Evolutionary conservation across 2,113 vertebrate species (phyloP), one percentile per base, ranked within the genome.

Genomic region (Eulacestoma nigropectus): DNA sequence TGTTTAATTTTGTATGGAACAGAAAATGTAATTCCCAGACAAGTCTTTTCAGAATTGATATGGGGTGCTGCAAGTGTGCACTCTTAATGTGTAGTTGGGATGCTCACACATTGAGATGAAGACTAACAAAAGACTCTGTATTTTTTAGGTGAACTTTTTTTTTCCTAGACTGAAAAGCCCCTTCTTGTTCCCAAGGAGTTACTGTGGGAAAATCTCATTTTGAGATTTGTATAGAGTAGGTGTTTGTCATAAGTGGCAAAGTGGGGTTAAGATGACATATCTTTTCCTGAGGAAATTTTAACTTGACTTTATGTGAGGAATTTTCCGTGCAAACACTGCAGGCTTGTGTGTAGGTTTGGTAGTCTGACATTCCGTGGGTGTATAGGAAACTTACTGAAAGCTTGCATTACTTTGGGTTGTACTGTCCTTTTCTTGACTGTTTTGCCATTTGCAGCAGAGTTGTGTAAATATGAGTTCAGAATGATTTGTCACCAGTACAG

Each of bases 261-360:
- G 62, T 59, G 35, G 26, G 75, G 87, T 95, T 97, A 84, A 88
- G 82, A 94, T 93, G 94, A 93, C 83, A 76, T 91, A 83, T 26
- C 79, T 96, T 90, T 96, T 96, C 95, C 96, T 96, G 89, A 92
- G 92, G 93, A 96, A 96, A 90, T 93, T 93, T 32, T 67, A 76
- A 76, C 67, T 77, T 63, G 72, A 76, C 62, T 93, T 84, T 63
- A 78, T 44, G 69, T 64, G 53, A 92, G 80, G 92, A 93, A 92
- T 94, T 96, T 96, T 93, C 72, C 25, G 0, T 93, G 74, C 8
- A 2, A 90, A 96, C 93, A 90, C 52, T 89, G 76, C 62, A 49
- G 37, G 83, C 79, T 42, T 96, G 68, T 87, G 11, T 87, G 73
- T 64, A 11, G 6, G 3, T 68, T 93, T 78, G 56, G 44, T 63